A percentile compares a stretch with the other conserved stretches of the same genome.
phyloP scores from a whole-genome alignment of 2,888 invertebrate species.

The Habrosyne pyritoides region DNA sequence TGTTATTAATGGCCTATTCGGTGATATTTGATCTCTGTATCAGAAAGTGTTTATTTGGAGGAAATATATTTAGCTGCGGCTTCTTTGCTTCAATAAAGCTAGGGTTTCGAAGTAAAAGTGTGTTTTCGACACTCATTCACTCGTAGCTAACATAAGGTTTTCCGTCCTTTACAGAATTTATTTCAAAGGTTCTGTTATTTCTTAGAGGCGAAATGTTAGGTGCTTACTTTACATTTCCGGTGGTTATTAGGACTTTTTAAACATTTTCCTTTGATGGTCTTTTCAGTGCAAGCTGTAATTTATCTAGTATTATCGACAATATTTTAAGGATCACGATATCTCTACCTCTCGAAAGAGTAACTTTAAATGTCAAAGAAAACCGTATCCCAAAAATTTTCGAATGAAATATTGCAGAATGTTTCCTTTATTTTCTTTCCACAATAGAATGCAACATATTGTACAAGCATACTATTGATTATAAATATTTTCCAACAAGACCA shows the following conservation, averaged over 20 bases:
- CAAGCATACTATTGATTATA: background rate
- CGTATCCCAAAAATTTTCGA: no score
- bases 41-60: background rate
- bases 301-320: no score
- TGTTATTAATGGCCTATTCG: slow-evolving; percentile 5
- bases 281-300: no score
- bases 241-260: no score
- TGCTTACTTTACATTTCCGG: no score
- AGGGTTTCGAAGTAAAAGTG: background rate
- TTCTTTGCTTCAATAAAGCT: background rate
- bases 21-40: slow-evolving; percentile 2
- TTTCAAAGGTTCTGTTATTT: background rate
- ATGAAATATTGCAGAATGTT: no score
- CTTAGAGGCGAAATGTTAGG: background rate
- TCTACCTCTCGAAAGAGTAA: no score
- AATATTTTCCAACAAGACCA: background rate
- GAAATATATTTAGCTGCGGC: background rate
- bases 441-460: background rate
- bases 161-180: background rate
- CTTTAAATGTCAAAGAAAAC: background rate
- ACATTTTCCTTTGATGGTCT: no score
- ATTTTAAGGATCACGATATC: no score
- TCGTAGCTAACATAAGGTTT: background rate
- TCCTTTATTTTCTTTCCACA: background rate
- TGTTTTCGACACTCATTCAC: background rate